These are phyloP conservation scores for Thamnophis elegans DNA, from an alignment of 2,797 vertebrate species.

Conservation along the genomic window DNA sequence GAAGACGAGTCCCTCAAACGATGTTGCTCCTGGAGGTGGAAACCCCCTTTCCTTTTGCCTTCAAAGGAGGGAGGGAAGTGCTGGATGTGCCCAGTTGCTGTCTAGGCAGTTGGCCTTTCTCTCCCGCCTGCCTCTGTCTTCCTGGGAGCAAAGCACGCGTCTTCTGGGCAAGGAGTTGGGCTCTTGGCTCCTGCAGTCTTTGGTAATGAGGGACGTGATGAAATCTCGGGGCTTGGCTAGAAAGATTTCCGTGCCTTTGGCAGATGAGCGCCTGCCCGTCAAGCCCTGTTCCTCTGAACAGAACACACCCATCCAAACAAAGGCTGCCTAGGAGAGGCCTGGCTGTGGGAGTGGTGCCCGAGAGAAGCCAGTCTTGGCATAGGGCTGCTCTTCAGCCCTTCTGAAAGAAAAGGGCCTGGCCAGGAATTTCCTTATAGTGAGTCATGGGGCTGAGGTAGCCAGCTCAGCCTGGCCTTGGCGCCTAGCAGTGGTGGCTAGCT, in stretches of 20 bases:
- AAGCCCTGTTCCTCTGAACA: neutral
- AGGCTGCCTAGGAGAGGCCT: neutral
- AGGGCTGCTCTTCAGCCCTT: neutral
- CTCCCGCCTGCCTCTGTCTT: neutral
- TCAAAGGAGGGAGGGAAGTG: neutral
- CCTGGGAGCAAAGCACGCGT: neutral
- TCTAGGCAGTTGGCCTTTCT: neutral
- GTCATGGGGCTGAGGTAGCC: neutral
- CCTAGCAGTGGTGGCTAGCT: neutral
- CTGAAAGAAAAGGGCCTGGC: neutral
- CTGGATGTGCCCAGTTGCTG: neutral
- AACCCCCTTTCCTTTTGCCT: neutral
- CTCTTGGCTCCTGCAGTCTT: neutral
- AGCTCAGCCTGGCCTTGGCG: neutral
- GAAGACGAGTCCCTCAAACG: neutral
- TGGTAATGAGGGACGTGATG: neutral
- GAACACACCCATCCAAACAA: neutral
- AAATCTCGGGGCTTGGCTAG: neutral
- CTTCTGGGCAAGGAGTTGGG: neutral
- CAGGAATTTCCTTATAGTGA: neutral
- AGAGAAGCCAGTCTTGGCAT: neutral
- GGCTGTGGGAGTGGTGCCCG: too few relatives aligned
- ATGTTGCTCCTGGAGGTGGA: neutral
- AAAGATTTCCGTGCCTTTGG: slow-evolving; percentile 16
- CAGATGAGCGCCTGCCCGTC: neutral